These are phyloP conservation scores for Sterna hirundo DNA, from an alignment of 2,113 vertebrate genomes.

Conservation along the genomic window DNA sequence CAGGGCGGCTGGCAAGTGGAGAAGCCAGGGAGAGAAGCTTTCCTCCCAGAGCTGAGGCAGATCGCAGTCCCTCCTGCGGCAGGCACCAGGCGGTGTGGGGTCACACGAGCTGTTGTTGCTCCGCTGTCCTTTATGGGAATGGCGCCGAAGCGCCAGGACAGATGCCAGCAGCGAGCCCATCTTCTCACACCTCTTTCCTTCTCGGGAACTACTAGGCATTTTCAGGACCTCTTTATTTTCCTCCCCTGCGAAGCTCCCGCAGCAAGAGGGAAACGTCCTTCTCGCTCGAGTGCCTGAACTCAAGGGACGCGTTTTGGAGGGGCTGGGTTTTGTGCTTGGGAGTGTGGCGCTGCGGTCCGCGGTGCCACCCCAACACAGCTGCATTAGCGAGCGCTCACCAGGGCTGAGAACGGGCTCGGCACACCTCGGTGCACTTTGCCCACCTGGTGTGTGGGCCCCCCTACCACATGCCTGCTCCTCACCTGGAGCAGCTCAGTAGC, in stretches of 20 bases:
- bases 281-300: neutral
- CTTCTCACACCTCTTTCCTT: neutral
- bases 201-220: neutral
- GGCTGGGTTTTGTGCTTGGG: neutral
- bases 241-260: neutral
- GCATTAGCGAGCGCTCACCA: neutral
- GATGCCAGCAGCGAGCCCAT: neutral
- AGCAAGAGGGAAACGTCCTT: neutral
- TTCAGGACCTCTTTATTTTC: neutral
- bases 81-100: neutral
- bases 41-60: neutral
- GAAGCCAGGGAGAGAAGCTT: neutral
- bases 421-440: neutral
- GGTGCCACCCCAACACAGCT: neutral
- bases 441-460: accelerated
- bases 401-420: neutral
- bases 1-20: neutral
- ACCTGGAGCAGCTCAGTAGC: neutral
- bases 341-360: accelerated
- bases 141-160: neutral
- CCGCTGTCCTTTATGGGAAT: neutral
- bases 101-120: neutral
- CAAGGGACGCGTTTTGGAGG: neutral
- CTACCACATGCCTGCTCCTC: neutral
- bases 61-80: neutral